Evolutionary conservation across 2,797 vertebrate genomes (phyloP).

Genomic region (Discoglossus pictus): DNA sequence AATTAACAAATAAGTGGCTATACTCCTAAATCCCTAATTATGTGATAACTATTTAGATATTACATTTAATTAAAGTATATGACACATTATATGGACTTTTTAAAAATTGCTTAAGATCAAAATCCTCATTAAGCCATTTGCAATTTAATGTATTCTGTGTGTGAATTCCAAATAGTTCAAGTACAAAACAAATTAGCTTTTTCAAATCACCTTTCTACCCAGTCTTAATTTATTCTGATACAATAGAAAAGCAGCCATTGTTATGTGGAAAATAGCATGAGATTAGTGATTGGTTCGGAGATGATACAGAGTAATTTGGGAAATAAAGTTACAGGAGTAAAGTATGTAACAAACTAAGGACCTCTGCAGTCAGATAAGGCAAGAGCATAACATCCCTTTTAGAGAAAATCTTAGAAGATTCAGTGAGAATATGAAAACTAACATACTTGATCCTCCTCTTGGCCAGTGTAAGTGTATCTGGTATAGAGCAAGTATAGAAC

Average conservation of each 20-base stretch:
- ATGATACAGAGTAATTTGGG: too few relatives aligned
- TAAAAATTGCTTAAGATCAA: constrained; percentile 6
- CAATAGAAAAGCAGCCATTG: not conserved
- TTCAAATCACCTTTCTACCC: not conserved
- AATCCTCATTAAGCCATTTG: constrained; percentile 7
- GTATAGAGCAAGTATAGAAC: too few relatives aligned
- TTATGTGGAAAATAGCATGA: too few relatives aligned
- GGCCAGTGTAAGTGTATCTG: too few relatives aligned
- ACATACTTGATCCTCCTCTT: too few relatives aligned
- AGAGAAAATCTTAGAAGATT: too few relatives aligned
- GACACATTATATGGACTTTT: constrained; percentile 6
- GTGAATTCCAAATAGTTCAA: not conserved
- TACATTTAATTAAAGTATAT: constrained; percentile 25
- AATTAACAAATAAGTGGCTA: constrained; percentile 23
- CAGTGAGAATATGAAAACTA: too few relatives aligned
- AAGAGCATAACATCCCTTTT: too few relatives aligned
- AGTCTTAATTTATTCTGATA: not conserved
- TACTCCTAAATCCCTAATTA: constrained; percentile 19
- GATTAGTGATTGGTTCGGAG: too few relatives aligned
- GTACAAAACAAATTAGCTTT: constrained; percentile 11
- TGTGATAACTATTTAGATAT: constrained; percentile 16
- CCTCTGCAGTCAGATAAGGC: too few relatives aligned
- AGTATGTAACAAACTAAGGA: too few relatives aligned
- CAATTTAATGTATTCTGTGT: constrained; percentile 1
- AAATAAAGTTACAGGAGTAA: too few relatives aligned